These are phyloP conservation scores for Chloroceryle inda DNA, from an alignment of 2,797 vertebrate species.

Conservation along the genomic window DNA sequence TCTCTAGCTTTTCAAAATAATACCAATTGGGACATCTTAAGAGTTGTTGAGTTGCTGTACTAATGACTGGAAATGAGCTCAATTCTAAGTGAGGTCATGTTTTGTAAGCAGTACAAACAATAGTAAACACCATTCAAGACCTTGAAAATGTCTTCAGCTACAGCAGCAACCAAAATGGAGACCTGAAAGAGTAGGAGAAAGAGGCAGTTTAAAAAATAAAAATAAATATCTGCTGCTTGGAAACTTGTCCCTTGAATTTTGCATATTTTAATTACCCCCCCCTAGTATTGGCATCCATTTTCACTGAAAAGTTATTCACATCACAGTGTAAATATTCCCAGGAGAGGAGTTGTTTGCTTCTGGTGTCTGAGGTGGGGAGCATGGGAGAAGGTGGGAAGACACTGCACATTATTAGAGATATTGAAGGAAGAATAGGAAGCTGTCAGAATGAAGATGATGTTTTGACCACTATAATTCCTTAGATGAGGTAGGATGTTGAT, in stretches of 20 bases:
- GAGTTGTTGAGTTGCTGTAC: constrained; percentile 66
- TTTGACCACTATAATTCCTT: neutral
- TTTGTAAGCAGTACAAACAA: constrained; percentile 62
- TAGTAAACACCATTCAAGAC: constrained; percentile 52
- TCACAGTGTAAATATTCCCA: neutral
- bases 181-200: neutral
- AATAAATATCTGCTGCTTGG: neutral
- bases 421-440: neutral
- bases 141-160: constrained; percentile 55
- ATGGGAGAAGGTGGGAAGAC: neutral
- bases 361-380: neutral
- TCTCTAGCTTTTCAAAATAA: constrained; percentile 60
- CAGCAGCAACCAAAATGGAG: constrained; percentile 31
- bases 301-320: neutral
- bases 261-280: constrained; percentile 2
- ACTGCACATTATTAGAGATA: neutral
- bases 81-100: constrained; percentile 61
- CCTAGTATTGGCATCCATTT: neutral
- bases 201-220: neutral
- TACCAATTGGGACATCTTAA: constrained; percentile 41
- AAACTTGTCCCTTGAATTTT: neutral
- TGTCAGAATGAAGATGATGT: neutral
- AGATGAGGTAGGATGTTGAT: neutral
- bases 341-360: neutral
- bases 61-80: constrained; percentile 71